phyloP scores from a whole-genome alignment of 2,113 vertebrate species.

The Anguilla japonica region DNA sequence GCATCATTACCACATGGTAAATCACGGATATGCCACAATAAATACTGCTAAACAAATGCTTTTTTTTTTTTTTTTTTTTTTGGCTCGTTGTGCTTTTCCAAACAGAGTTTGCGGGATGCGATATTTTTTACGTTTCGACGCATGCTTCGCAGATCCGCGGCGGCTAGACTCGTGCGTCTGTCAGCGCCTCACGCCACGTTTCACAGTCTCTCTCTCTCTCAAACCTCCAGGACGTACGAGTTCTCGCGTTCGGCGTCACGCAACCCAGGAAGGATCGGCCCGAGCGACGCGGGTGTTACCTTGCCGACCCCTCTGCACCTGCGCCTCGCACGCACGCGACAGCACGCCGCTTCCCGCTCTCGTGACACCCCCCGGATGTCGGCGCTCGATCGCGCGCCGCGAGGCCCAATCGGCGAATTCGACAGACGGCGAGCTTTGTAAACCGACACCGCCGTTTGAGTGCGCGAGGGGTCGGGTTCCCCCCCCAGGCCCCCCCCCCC shows the following conservation, averaged over 20 bases:
- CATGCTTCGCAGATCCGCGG: constrained; percentile 37
- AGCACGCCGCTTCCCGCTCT: not conserved
- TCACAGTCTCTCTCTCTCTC: constrained; percentile 27
- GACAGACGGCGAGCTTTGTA: constrained; percentile 21
- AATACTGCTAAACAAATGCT: not conserved
- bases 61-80: not conserved
- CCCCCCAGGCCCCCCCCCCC: too few relatives aligned
- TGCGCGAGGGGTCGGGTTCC: not conserved
- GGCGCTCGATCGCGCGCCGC: constrained; percentile 3
- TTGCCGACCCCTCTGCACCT: constrained; percentile 26
- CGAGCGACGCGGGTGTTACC: constrained; percentile 31
- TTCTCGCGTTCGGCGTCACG: not conserved
- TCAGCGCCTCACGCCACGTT: constrained; percentile 44
- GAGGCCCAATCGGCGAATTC: constrained; percentile 16
- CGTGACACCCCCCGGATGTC: not conserved
- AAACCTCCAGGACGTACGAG: constrained; percentile 7
- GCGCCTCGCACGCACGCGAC: not conserved
- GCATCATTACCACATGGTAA: not conserved
- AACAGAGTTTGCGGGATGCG: not conserved
- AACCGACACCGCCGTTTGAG: constrained; percentile 20
- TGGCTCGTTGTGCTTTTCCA: not conserved
- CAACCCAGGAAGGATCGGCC: constrained; percentile 40
- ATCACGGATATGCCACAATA: not conserved
- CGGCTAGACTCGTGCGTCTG: constrained; percentile 33
- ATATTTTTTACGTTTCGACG: constrained; percentile 36